phyloP scores from a whole-genome alignment of 2,797 vertebrate species.

The Characodon lateralis region DNA sequence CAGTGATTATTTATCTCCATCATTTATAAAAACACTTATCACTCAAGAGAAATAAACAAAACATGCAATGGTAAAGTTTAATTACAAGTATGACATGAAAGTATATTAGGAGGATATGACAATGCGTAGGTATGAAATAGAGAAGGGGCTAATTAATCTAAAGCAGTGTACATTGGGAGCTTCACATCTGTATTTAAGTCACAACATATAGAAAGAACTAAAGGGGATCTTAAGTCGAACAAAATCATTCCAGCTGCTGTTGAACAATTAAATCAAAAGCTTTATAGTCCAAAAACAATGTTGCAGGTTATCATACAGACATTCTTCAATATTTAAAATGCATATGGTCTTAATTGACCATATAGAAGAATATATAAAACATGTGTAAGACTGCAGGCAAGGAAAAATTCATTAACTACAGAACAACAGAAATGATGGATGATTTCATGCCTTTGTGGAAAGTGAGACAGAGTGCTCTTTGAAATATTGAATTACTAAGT shows the following conservation, averaged over 20 bases:
- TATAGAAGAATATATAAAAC: slow-evolving; percentile 21
- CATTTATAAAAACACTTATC: neutral
- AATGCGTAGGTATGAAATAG: neutral
- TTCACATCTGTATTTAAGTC: neutral
- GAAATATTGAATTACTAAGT: slow-evolving; percentile 55
- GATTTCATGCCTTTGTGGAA: slow-evolving; percentile 53
- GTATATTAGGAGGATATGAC: neutral
- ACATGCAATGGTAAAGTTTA: neutral
- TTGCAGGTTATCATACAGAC: slow-evolving; percentile 16
- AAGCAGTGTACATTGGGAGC: neutral
- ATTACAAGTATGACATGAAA: neutral
- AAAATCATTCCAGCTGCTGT: slow-evolving; percentile 12
- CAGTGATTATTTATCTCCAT: neutral
- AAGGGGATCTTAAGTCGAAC: slow-evolving; percentile 12
- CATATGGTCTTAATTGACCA: slow-evolving; percentile 34
- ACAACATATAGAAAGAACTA: slow-evolving; percentile 10
- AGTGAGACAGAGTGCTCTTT: slow-evolving; percentile 64
- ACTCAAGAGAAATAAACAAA: neutral
- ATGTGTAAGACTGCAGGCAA: slow-evolving; percentile 36
- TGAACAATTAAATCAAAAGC: slow-evolving; percentile 37
- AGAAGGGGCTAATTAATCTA: neutral
- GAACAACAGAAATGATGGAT: slow-evolving; percentile 67
- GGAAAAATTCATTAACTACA: slow-evolving; percentile 58
- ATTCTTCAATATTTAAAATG: slow-evolving; percentile 25
- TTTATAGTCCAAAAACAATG: slow-evolving; percentile 35